Base-by-base conservation (phyloP, 2,113 vertebrate genomes). In the Elgaria multicarinata region DNA sequence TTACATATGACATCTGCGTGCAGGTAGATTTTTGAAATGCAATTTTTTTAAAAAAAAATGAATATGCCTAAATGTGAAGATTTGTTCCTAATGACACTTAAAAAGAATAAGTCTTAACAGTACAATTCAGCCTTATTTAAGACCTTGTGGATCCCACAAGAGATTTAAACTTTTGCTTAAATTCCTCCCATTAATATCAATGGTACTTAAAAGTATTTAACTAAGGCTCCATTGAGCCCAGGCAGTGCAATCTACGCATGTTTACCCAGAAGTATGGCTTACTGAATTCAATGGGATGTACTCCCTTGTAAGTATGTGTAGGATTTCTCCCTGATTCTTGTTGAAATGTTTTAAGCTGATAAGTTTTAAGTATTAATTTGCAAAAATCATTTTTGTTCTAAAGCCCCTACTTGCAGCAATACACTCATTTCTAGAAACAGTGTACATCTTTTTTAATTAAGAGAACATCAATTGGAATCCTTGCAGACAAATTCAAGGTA, bases 361-460 rank as follows among this genome's bases (percentile, higher is more conserved):
- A 81, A 81, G n/a, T 5, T n/a, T 81, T 62, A 81, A 39, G 79
- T 39, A 81, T 76, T 75, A 62, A 62, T 86, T 86, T 44, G 72
- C 26, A 64, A 86, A 86, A 62, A 4, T 58, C n/a, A 44, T 20
- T 44, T 36, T 62, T 81, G 36, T 39, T 64, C 16, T 44, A 64
- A 24, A 62, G 33, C 39, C 58, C 24, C 53, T 86, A 44, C 46
- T 64, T 42, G 85, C 58, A 77, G 39, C 20, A 28, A 42, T 86
- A 36, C n/a, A 42, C 55, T 20, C 22, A 12, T 78, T 33, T 79
- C 26, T 9, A 36, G 62, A 66, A 87, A 67, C 5, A 50, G 8
- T 67, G 44, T 53, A 62, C 39, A 39, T 74, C 22, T 74, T 74
- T 74, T 62, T 46, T 33, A 86, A 66, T 62, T 66, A 77, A 87